Percentiles rank a stretch among this genome's conserved stretches.
Conservation (phyloP, 2,888 invertebrate species). For the Rhingia rostrata region DNA sequence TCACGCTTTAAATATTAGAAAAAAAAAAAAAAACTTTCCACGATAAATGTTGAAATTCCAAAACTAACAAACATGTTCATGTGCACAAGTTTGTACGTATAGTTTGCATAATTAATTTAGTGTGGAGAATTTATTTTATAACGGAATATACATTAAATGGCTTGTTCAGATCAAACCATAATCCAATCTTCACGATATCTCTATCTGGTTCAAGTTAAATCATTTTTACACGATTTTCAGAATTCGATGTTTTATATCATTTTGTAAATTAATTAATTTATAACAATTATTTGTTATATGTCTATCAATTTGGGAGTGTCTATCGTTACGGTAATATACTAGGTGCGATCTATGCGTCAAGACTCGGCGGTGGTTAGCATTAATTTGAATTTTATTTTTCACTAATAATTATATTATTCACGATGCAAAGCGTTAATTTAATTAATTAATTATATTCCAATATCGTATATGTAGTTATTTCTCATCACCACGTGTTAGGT, state of each 20-base stretch:
- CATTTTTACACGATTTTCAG: constrained; percentile 17
- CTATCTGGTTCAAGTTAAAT: constrained; percentile 14
- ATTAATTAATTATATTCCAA: constrained; percentile 16
- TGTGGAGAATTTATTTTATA: too few relatives aligned
- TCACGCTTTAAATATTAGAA: too few relatives aligned
- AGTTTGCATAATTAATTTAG: too few relatives aligned
- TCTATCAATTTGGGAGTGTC: not conserved
- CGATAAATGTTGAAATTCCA: too few relatives aligned
- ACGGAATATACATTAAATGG: too few relatives aligned
- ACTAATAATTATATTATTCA: constrained; percentile 8
- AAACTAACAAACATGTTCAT: too few relatives aligned
- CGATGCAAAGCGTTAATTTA: constrained; percentile 34
- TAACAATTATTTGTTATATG: not conserved
- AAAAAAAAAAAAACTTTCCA: too few relatives aligned
- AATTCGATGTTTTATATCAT: constrained; percentile 14
- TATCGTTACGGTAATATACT: not conserved
- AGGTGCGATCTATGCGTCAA: constrained; percentile 2
- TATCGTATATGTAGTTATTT: not conserved
- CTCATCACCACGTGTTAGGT: not conserved
- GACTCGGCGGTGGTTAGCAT: constrained; percentile 31
- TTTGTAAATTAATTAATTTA: constrained; percentile 18
- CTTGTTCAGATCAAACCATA: too few relatives aligned
- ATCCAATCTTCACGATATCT: too few relatives aligned
- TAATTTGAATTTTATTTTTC: constrained; percentile 23
- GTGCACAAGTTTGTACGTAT: too few relatives aligned